phyloP scores from a whole-genome alignment of 1,140 invertebrate species.

The Stegodyphus dumicola region DNA sequence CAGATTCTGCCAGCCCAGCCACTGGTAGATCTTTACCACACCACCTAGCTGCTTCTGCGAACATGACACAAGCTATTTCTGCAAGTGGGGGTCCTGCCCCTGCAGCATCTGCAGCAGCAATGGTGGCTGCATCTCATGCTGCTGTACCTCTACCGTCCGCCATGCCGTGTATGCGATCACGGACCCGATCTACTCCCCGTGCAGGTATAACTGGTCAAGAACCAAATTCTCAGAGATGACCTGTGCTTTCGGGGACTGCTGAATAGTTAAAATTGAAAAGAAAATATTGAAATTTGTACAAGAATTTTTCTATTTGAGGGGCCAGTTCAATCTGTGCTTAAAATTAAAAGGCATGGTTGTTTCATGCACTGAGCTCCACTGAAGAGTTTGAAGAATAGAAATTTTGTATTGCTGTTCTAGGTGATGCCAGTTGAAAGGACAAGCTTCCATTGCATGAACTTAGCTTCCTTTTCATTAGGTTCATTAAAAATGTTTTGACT shows the following conservation, averaged over 20 bases:
- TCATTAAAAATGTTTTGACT: slow-evolving; percentile 1
- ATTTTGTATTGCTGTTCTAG: not conserved
- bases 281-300: not conserved
- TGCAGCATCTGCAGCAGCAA: slow-evolving; percentile 16
- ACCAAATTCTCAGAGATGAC: slow-evolving; percentile 50
- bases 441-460: slow-evolving; percentile 11
- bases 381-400: not conserved
- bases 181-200: slow-evolving; percentile 56
- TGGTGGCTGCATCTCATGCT: slow-evolving; percentile 12
- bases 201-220: slow-evolving; percentile 49
- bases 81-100: not conserved
- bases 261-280: not conserved
- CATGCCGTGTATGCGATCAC: slow-evolving; percentile 56
- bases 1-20: slow-evolving; percentile 58
- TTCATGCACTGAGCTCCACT: not conserved
- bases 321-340: slow-evolving; percentile 5
- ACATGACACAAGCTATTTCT: slow-evolving; percentile 29
- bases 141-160: slow-evolving; percentile 32
- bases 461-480: slow-evolving; percentile 8
- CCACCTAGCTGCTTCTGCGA: slow-evolving; percentile 37
- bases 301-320: slow-evolving; percentile 11
- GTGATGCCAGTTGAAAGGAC: not conserved
- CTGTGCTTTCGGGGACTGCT: not conserved
- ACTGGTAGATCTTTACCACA: slow-evolving; percentile 57
- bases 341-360: no score